Conservation (phyloP, 1,140 invertebrate species). For the Bombus confusus region DNA sequence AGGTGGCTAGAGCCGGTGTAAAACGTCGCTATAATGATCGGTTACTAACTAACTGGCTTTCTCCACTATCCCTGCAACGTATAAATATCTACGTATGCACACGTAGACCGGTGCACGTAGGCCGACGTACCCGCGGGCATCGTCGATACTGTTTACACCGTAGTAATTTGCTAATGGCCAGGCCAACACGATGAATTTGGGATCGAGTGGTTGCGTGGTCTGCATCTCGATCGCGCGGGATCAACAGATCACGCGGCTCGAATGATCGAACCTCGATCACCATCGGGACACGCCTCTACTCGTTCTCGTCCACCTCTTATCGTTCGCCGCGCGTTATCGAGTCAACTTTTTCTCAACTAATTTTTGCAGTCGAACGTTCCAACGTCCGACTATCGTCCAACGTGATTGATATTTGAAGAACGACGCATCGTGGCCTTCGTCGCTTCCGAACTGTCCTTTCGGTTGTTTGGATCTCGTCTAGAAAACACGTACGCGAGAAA, state of each 20-base stretch:
- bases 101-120: conserved; percentile 39
- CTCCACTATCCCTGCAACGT: conserved; percentile 6
- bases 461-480: not conserved
- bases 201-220: conserved; percentile 72
- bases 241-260: conserved; percentile 57
- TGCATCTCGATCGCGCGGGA: conserved; percentile 67
- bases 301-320: conserved; percentile 42
- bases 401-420: not conserved
- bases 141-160: conserved; percentile 81
- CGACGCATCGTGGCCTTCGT: not conserved
- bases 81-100: conserved; percentile 55
- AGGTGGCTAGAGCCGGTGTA: conserved; percentile 78
- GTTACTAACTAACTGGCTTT: conserved; percentile 78
- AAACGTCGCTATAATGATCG: conserved; percentile 78
- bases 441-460: not conserved
- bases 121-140: conserved; percentile 45
- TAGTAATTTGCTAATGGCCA: conserved; percentile 81
- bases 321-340: conserved; percentile 52
- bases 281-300: conserved; percentile 48
- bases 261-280: conserved; percentile 58
- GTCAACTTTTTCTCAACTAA: not conserved
- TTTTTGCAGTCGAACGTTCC: not conserved
- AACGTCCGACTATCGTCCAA: not conserved
- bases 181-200: conserved; percentile 77
- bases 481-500: not conserved